phyloP scores from a whole-genome alignment of 2,888 invertebrate genomes.

The Lacanobia oleracea region DNA sequence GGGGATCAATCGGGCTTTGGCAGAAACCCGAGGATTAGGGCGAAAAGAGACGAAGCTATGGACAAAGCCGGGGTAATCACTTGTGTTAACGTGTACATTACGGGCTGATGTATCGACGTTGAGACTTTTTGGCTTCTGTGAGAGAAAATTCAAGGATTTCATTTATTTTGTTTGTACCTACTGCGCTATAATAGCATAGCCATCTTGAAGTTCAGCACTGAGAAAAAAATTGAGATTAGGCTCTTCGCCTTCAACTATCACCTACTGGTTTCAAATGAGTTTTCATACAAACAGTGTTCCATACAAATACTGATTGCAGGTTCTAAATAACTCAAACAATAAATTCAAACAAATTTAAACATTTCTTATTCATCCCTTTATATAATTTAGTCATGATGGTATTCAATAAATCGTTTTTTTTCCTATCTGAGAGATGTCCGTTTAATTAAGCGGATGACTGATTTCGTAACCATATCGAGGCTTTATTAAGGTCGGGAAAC shows the following conservation, averaged over 20 bases:
- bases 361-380: not conserved
- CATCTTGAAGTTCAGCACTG: not conserved
- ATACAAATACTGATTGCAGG: no score
- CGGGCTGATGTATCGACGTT: slow-evolving; percentile 20
- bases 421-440: not conserved
- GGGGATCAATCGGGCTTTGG: slow-evolving; percentile 69
- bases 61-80: slow-evolving; percentile 64
- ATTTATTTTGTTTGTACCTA: not conserved
- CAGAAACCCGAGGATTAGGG: slow-evolving; percentile 64
- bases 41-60: slow-evolving; percentile 50
- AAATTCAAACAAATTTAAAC: no score
- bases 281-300: no score
- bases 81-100: slow-evolving; percentile 53
- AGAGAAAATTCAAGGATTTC: not conserved
- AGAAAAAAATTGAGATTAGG: no score
- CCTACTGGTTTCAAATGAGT: no score
- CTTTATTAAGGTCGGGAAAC: slow-evolving; percentile 43
- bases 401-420: slow-evolving; percentile 9
- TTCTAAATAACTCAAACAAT: no score
- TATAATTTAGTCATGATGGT: not conserved
- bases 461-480: slow-evolving; percentile 35
- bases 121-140: not conserved
- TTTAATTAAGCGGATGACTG: slow-evolving; percentile 49
- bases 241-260: no score
- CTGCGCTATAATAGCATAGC: not conserved